Evolutionary conservation across 2,113 vertebrate genomes (phyloP), one percentile per base, ranked within the genome.

Genomic region (Tupaia tana): DNA sequence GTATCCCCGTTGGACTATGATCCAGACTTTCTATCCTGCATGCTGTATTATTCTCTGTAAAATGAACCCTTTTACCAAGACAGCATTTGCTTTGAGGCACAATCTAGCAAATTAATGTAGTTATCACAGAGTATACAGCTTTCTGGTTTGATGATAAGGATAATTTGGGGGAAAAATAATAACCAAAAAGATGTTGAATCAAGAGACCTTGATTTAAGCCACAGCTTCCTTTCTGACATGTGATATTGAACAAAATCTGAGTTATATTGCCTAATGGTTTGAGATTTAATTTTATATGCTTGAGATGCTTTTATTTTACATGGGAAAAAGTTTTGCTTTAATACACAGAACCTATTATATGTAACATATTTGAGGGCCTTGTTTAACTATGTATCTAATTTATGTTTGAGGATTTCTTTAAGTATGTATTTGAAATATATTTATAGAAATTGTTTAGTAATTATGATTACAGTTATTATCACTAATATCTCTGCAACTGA

Each of bases 81-180:
- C 58, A 91, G 16, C 31, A 89, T 82, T 93, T 95, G 64, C n/a
- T 96, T 84, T 88, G 73, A 95, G 59, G 52, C 52, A 89, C 66
- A 69, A 64, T 80, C 54, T 74, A 94, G 18, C 66, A 84, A 89
- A 93, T 87, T 77, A 74, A 82, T 59, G 27, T 52, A 80, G 81
- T 74, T 88, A 69, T 81, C 63, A 84, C 4, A 90, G 27, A 86
- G 31, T n/a, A 84, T 80, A 70, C 3, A 71, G 56, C 71, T 80
- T 24, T 91, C 71, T 56, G 13, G 27, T 66, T 85, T 85, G 27
- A 96, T 66, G 43, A 86, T 77, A 90, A 80, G 61, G 16, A 90
- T 92, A 87, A 87, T 86, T 94, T 92, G 86, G 56, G 54, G 92
- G n/a, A 89, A 95, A 90, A 84, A 95, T 87, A 84, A 58, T 66